Conservation (phyloP, 2,113 vertebrate species). For the Ictalurus punctatus region DNA sequence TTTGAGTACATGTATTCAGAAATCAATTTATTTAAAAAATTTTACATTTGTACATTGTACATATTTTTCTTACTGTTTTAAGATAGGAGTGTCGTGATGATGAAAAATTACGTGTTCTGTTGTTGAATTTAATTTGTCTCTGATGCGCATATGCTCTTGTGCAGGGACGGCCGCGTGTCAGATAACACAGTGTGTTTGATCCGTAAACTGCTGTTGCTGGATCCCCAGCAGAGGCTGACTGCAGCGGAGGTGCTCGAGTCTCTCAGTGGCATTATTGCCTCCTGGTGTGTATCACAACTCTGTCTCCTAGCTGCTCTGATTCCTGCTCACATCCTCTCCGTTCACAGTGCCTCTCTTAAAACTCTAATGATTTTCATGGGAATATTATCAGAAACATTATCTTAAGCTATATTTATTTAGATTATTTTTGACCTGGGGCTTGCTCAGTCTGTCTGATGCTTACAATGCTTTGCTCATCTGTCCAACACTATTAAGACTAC, state of each 20-base stretch:
- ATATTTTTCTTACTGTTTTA: background rate
- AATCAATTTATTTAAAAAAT: background rate
- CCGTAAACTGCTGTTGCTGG: conserved; percentile 93
- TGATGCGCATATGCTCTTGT: background rate
- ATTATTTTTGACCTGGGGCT: background rate
- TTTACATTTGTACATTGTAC: background rate
- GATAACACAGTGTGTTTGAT: conserved; percentile 98
- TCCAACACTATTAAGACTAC: background rate
- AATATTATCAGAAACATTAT: background rate
- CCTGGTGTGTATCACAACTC: conserved; percentile 77
- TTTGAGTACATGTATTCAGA: background rate
- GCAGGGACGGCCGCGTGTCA: conserved; percentile 93
- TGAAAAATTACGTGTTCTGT: too few species aligned
- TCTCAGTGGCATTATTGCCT: conserved; percentile 91
- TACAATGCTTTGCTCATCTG: background rate
- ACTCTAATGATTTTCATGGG: background rate
- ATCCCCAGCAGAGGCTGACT: conserved; percentile 93
- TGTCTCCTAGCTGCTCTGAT: background rate
- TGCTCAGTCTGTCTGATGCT: background rate
- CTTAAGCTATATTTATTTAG: background rate
- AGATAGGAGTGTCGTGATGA: background rate
- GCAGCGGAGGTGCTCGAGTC: conserved; percentile 93
- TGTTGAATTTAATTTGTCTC: background rate
- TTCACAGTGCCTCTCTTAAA: background rate
- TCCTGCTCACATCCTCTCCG: background rate